A percentile compares a stretch with the other conserved stretches of the same genome.
Conservation (phyloP, 2,113 vertebrate species). For the Tachysurus fulvidraco region DNA sequence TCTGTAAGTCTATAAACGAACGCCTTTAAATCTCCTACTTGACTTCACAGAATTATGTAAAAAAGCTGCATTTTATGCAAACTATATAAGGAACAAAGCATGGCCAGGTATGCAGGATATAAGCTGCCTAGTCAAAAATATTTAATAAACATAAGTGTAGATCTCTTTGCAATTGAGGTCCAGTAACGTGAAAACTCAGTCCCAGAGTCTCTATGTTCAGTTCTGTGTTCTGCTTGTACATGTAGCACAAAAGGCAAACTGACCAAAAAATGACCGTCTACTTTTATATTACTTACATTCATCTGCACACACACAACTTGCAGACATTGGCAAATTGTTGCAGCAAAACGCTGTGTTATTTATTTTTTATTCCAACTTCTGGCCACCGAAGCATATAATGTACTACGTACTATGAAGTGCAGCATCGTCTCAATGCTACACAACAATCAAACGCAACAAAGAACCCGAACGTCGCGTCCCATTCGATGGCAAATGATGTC, state of each 20-base stretch:
- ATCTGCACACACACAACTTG: too few species aligned
- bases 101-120: neutral
- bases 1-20: neutral
- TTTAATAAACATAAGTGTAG: too few species aligned
- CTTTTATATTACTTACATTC: neutral
- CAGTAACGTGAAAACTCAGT: neutral
- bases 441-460: too few species aligned
- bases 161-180: neutral
- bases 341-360: neutral
- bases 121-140: neutral
- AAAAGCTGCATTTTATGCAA: neutral
- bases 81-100: neutral
- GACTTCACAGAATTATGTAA: neutral
- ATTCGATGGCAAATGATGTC: too few species aligned
- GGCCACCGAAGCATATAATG: neutral
- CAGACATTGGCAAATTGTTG: neutral
- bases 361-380: neutral
- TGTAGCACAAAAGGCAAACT: neutral
- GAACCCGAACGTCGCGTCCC: too few species aligned
- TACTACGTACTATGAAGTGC: too few species aligned
- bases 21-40: neutral
- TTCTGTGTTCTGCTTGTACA: neutral
- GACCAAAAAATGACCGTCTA: neutral
- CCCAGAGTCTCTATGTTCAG: neutral
- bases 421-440: too few species aligned